Base-by-base conservation (phyloP, 2,888 invertebrate genomes). In the Lymantria monacha region DNA sequence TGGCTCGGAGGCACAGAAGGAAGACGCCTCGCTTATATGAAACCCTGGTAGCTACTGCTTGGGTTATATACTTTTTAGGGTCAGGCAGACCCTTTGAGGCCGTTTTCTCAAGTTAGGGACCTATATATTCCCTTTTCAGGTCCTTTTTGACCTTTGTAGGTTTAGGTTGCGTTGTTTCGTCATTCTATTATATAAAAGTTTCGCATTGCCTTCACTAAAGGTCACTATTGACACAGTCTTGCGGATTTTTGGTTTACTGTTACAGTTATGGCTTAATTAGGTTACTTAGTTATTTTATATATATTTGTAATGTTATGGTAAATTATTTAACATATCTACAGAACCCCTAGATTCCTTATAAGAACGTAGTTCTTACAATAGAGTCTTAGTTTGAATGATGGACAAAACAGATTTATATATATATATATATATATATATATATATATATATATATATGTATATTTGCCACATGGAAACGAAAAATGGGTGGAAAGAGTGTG, bases 1-100 rank as follows among this genome's bases (percentile, higher is more conserved):
- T 83, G 87, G 83, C 85, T 85, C 81, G 79, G 74, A 83, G 85
- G 87, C 86, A 85, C 86, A 81, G 83, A 83, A 89, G 88, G 83
- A 83, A 89, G 88, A 87, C 79, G 85, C 78, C 74, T 73, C 78
- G 79, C 76, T 79, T 87, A 87, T 85, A 86, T 87, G 87, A 76
- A 74, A 74, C 83, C 81, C 80, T 84, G 79, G 86, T 85, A 85
- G 83, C 81, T 82, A 84, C 76, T 68, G 70, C 66, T 71, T 71
- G 81, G 81, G 83, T 82, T 90, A 88, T 89, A 87, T 89, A 88
- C 88, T 87, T 90, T 90, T 89, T 87, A 87, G 87, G 87, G 80
- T 85, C 84, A 85, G 77, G 72, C 79, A 81, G 88, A 85, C 85
- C 86, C 85, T 87, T 87, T 83, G 86, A 85, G 85, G 79, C 75